These are phyloP conservation scores for Gnatocerus cornutus DNA, from an alignment of 2,888 invertebrate species.

Conservation along the genomic window DNA sequence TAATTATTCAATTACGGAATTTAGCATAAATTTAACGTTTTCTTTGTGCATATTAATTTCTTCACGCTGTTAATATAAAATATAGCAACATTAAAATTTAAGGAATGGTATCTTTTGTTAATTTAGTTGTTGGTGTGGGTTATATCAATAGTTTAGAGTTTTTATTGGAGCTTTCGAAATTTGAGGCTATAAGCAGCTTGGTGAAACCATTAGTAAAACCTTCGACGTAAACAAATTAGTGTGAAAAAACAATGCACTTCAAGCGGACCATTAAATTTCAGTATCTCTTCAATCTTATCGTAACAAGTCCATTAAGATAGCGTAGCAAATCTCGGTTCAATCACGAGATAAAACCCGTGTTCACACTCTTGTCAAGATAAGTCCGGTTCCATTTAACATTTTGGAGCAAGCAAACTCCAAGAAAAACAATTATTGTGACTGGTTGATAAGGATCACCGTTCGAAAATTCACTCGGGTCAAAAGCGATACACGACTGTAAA, in stretches of 20 bases:
- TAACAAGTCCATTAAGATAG: constrained; percentile 54
- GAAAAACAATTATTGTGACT: constrained; percentile 12
- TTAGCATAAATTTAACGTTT: constrained; percentile 49
- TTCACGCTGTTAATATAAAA: constrained; percentile 47
- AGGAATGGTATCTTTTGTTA: constrained; percentile 31
- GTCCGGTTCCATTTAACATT: constrained; percentile 45
- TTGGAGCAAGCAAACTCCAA: constrained; percentile 24
- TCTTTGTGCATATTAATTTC: constrained; percentile 42
- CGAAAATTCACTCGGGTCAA: constrained; percentile 7
- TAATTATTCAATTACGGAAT: constrained; percentile 47
- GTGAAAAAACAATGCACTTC: constrained; percentile 48
- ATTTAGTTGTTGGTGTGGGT: constrained; percentile 24
- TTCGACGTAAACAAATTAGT: constrained; percentile 50
- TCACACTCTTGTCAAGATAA: constrained; percentile 55
- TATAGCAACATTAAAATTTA: constrained; percentile 42
- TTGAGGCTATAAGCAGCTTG: constrained; percentile 4
- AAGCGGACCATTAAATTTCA: constrained; percentile 48
- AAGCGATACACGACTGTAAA: constrained; percentile 13
- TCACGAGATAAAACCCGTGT: constrained; percentile 52
- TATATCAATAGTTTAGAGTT: constrained; percentile 37
- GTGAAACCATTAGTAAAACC: constrained; percentile 19
- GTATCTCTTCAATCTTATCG: constrained; percentile 53
- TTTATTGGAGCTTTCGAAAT: constrained; percentile 22
- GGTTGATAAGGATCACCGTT: constrained; percentile 7
- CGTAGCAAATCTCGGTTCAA: constrained; percentile 52